phyloP scores from a whole-genome alignment of 2,888 invertebrate genomes.

The Volucella bombylans region DNA sequence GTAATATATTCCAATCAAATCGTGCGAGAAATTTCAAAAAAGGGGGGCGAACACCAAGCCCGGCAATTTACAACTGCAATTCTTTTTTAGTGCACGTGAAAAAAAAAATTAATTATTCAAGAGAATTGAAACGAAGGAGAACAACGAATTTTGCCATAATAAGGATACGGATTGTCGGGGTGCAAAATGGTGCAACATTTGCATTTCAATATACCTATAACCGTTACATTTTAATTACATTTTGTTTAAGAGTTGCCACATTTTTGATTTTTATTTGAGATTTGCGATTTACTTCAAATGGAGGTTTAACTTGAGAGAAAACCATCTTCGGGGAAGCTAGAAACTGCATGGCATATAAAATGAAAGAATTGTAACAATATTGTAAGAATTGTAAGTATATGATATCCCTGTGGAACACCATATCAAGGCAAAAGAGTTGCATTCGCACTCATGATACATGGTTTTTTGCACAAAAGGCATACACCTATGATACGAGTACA shows the following conservation, averaged over 20 bases:
- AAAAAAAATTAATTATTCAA: constrained; percentile 50
- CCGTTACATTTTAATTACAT: constrained; percentile 22
- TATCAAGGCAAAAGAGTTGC: too few species aligned
- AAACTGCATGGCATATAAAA: too few species aligned
- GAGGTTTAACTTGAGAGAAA: too few species aligned
- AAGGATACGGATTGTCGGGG: not conserved
- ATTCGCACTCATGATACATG: too few species aligned
- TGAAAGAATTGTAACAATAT: too few species aligned
- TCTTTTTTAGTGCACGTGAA: constrained; percentile 13
- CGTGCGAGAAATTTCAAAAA: constrained; percentile 27
- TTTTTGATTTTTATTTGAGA: not conserved
- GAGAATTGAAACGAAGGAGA: constrained; percentile 15
- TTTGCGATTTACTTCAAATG: too few species aligned
- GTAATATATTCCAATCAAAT: constrained; percentile 39
- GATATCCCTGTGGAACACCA: too few species aligned
- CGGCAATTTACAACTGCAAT: constrained; percentile 29
- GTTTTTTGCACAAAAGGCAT: too few species aligned
- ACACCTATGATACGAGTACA: too few species aligned
- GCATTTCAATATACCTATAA: constrained; percentile 24
- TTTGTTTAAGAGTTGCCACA: constrained; percentile 21
- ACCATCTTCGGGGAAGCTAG: too few species aligned
- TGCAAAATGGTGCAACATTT: constrained; percentile 24
- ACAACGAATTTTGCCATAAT: not conserved
- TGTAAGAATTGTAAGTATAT: too few species aligned
- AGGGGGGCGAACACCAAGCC: not conserved